phyloP scores from a whole-genome alignment of 1,140 invertebrate species.

The Bombus picipes region DNA sequence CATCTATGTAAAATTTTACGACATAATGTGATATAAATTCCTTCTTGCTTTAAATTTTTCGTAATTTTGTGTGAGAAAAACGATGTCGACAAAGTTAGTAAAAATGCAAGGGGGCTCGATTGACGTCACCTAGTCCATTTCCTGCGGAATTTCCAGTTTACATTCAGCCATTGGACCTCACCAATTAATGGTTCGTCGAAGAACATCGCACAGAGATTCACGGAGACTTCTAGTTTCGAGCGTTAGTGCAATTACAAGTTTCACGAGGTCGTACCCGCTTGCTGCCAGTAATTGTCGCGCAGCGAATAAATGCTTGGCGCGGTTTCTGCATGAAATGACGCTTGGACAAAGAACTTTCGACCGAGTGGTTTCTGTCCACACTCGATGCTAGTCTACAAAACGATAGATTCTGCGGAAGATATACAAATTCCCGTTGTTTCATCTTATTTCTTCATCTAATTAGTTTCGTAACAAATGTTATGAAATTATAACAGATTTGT shows the following conservation, averaged over 20 bases:
- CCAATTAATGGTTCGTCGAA: slow-evolving; percentile 54
- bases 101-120: neutral
- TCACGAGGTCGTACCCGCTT: slow-evolving; percentile 14
- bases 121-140: neutral
- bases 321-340: slow-evolving; percentile 39
- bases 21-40: no score
- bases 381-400: neutral
- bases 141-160: slow-evolving; percentile 3
- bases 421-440: neutral
- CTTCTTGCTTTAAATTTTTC: neutral
- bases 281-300: slow-evolving; percentile 47
- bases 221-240: slow-evolving; percentile 45
- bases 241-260: slow-evolving; percentile 63
- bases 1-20: no score
- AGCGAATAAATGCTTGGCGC: slow-evolving; percentile 22
- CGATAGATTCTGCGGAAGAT: neutral
- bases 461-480: no score
- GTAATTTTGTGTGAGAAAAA: neutral
- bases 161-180: slow-evolving; percentile 16
- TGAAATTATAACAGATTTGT: no score
- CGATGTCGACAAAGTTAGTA: neutral
- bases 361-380: neutral
- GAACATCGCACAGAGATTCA: slow-evolving; percentile 27
- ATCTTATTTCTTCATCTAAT: no score
- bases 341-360: slow-evolving; percentile 11